These are phyloP conservation scores for Dicycla oo DNA, from an alignment of 2,888 invertebrate species.

Conservation along the genomic window DNA sequence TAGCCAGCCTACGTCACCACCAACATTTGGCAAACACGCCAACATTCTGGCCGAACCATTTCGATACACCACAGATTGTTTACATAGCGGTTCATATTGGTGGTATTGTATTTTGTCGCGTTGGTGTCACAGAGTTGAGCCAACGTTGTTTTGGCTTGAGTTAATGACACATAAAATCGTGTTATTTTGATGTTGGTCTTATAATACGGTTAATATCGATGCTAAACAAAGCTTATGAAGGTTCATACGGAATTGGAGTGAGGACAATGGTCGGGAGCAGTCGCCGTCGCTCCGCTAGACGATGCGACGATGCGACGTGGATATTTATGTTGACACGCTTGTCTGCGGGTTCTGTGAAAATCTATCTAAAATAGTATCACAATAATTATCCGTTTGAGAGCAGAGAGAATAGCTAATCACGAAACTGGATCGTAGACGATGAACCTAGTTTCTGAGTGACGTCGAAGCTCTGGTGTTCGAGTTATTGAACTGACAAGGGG, in stretches of 20 bases:
- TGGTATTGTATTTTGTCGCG: slow-evolving; percentile 72
- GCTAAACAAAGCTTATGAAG: slow-evolving; percentile 71
- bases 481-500: slow-evolving; percentile 39
- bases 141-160: slow-evolving; percentile 68
- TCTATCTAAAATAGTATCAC: slow-evolving; percentile 59
- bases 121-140: slow-evolving; percentile 62
- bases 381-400: slow-evolving; percentile 59
- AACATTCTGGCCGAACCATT: slow-evolving; percentile 70
- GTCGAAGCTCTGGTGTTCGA: slow-evolving; percentile 29
- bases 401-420: slow-evolving; percentile 55
- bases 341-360: slow-evolving; percentile 63
- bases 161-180: slow-evolving; percentile 75
- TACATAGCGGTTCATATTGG: slow-evolving; percentile 68
- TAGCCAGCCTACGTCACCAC: slow-evolving; percentile 69
- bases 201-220: slow-evolving; percentile 67
- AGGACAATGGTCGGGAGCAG: slow-evolving; percentile 59
- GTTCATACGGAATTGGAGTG: slow-evolving; percentile 61
- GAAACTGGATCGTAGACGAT: slow-evolving; percentile 55
- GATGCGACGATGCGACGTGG: slow-evolving; percentile 29
- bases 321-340: slow-evolving; percentile 68
- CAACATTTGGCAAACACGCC: slow-evolving; percentile 74
- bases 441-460: slow-evolving; percentile 51
- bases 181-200: slow-evolving; percentile 77
- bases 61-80: slow-evolving; percentile 71
- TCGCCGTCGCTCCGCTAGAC: slow-evolving; percentile 43